These are phyloP conservation scores for Arctia plantaginis DNA, from an alignment of 2,888 invertebrate genomes.

Conservation along the genomic window DNA sequence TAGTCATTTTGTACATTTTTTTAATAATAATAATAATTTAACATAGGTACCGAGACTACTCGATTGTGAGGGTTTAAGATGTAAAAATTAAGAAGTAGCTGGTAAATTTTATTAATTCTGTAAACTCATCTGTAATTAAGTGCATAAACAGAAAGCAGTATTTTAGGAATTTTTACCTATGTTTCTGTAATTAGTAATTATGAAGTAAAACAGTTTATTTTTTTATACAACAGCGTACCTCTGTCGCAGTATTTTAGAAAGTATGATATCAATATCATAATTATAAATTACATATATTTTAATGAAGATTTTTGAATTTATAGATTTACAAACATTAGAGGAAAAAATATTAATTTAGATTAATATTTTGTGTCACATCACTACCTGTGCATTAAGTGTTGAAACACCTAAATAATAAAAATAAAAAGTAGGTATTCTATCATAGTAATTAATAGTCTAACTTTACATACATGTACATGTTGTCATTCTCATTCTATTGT, in stretches of 20 bases:
- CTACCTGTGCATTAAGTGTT: not conserved
- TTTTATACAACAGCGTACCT: not conserved
- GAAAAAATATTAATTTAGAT: not conserved
- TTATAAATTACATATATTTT: not conserved
- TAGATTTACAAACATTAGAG: not conserved
- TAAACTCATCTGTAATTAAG: not conserved
- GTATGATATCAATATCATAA: not conserved
- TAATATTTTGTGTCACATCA: not conserved
- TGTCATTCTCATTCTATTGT: constrained; percentile 9
- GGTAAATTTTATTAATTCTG: not conserved
- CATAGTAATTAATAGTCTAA: not conserved
- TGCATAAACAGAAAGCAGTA: not conserved
- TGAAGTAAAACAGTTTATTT: not conserved
- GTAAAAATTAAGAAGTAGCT: not conserved
- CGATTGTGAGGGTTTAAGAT: constrained; percentile 35
- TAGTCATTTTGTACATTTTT: not conserved
- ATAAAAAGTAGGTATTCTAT: not conserved
- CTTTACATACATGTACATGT: not conserved
- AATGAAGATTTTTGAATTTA: not conserved
- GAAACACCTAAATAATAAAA: not conserved
- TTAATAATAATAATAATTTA: not conserved
- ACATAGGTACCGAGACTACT: not conserved
- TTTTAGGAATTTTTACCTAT: not conserved
- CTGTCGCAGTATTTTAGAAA: not conserved
- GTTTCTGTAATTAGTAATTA: not conserved